phyloP scores from a whole-genome alignment of 2,113 vertebrate species.

The Stegastes partitus region DNA sequence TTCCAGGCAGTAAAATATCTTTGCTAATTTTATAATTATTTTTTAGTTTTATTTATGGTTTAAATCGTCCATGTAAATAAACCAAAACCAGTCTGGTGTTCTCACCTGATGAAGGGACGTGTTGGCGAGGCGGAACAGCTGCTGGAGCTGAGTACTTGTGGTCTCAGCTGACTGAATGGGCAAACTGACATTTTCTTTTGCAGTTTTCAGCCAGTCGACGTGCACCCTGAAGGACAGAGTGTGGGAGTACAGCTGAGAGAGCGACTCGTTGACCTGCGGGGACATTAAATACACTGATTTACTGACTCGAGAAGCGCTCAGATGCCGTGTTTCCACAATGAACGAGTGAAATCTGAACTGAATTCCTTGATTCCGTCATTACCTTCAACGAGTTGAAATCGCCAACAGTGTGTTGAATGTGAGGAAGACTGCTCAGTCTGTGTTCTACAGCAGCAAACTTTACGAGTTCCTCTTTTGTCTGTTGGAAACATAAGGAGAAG shows the following conservation, averaged over 20 bases:
- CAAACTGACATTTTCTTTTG: slow-evolving; percentile 54
- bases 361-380: background rate
- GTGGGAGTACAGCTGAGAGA: slow-evolving; percentile 54
- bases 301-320: background rate
- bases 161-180: slow-evolving; percentile 32
- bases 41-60: too few relatives aligned
- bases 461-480: slow-evolving; percentile 20
- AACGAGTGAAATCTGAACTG: too few relatives aligned
- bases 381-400: slow-evolving; percentile 43
- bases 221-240: slow-evolving; percentile 64
- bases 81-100: too few relatives aligned
- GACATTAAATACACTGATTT: background rate
- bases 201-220: slow-evolving; percentile 68
- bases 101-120: slow-evolving; percentile 61
- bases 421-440: slow-evolving; percentile 54
- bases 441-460: background rate
- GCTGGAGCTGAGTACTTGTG: slow-evolving; percentile 35
- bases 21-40: too few relatives aligned
- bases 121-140: slow-evolving; percentile 26
- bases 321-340: too few relatives aligned
- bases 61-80: too few relatives aligned
- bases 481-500: background rate
- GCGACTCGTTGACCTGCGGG: slow-evolving; percentile 67
- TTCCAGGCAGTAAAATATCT: too few relatives aligned
- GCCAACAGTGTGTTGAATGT: background rate